These are phyloP conservation scores for Zeus faber DNA, from an alignment of 2,113 vertebrate genomes.

Conservation along the genomic window DNA sequence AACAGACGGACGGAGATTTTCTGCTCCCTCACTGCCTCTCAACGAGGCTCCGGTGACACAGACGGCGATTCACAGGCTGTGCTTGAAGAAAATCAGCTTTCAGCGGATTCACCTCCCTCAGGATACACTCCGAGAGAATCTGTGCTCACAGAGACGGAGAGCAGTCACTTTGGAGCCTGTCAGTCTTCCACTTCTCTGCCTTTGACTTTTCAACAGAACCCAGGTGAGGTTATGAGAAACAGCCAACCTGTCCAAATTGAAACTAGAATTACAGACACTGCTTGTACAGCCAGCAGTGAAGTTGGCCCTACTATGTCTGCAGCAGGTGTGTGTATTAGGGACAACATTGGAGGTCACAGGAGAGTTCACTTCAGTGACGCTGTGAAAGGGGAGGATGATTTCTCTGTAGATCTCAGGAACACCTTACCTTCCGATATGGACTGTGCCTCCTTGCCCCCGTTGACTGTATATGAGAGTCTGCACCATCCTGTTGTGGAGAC, in stretches of 20 bases:
- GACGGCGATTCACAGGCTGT: conserved; percentile 23
- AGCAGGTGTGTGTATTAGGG: conserved; percentile 34
- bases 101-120: conserved; percentile 33
- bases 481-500: conserved; percentile 72
- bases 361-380: conserved; percentile 57
- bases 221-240: conserved; percentile 20
- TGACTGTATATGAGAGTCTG: conserved; percentile 74
- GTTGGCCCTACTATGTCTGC: conserved; percentile 30
- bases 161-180: conserved; percentile 23
- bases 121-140: conserved; percentile 29
- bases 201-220: conserved; percentile 41
- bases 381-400: conserved; percentile 36
- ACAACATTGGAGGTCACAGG: conserved; percentile 30
- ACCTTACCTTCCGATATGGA: conserved; percentile 23
- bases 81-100: conserved; percentile 30
- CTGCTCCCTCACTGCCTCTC: conserved; percentile 28
- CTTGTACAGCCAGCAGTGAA: conserved; percentile 10
- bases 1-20: conserved; percentile 44
- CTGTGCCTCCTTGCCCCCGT: conserved; percentile 70
- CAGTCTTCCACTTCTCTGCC: conserved; percentile 21
- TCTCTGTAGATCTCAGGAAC: conserved; percentile 23
- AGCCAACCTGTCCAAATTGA: conserved; percentile 53
- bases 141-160: conserved; percentile 21
- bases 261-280: conserved; percentile 32
- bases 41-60: conserved; percentile 45